Percentiles rank a stretch among this genome's conserved stretches.
Conservation (phyloP, 2,888 invertebrate species). For the Latheticus oryzae region DNA sequence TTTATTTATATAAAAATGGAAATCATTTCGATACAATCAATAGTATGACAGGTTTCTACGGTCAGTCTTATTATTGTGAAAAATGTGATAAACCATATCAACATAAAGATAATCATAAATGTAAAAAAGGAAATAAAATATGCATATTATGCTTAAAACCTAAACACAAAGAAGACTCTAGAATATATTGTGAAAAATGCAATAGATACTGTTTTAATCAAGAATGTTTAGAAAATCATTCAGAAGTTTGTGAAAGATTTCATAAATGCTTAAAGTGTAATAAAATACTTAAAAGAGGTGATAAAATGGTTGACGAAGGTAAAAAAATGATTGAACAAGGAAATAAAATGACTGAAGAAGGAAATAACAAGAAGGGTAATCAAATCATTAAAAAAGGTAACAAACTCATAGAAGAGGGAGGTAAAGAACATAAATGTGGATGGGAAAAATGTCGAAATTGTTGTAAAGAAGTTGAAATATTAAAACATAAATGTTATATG, state of each 20-base stretch:
- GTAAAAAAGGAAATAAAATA: constrained; percentile 17
- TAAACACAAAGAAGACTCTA: constrained; percentile 24
- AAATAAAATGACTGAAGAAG: constrained; percentile 18
- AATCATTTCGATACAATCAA: constrained; percentile 31
- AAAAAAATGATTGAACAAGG: constrained; percentile 6
- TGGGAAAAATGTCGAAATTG: constrained; percentile 32
- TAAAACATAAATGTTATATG: constrained; percentile 29
- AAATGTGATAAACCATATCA: constrained; percentile 33
- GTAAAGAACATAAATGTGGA: constrained; percentile 27
- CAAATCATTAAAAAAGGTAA: constrained; percentile 28
- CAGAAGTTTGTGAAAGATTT: too few relatives aligned
- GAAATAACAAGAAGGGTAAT: constrained; percentile 24
- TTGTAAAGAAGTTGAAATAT: constrained; percentile 28
- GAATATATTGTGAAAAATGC: constrained; percentile 22
- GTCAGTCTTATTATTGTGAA: constrained; percentile 32
- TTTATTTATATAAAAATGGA: constrained; percentile 30
- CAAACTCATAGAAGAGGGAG: constrained; percentile 29
- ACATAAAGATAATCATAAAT: constrained; percentile 25
- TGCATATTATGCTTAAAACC: constrained; percentile 20
- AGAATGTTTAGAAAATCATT: constrained; percentile 25
- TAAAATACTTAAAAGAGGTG: constrained; percentile 20
- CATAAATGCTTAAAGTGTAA: constrained; percentile 24
- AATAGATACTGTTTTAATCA: constrained; percentile 15
- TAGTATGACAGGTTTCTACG: constrained; percentile 31
- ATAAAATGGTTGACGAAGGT: constrained; percentile 16